A percentile compares a stretch with the other conserved stretches of the same genome.
Conservation (phyloP, 2,888 invertebrate genomes). For the Machimus rusticus region DNA sequence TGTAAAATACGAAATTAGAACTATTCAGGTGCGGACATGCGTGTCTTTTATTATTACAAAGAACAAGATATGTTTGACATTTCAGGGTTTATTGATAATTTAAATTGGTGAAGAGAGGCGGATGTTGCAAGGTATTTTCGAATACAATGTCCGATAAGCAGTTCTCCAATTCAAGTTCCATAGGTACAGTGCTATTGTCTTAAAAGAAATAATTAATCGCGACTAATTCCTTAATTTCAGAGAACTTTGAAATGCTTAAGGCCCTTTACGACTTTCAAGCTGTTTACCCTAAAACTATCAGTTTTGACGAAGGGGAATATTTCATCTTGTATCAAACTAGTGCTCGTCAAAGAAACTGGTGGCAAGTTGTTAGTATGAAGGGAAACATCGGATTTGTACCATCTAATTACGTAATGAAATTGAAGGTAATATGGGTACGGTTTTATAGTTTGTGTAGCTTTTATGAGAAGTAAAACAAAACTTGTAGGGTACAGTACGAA, state of each 20-base stretch:
- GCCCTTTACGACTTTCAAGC: constrained; percentile 86
- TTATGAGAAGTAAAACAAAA: background rate
- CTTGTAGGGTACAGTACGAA: background rate
- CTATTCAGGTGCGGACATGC: background rate
- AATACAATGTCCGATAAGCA: constrained; percentile 44
- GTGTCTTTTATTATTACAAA: background rate
- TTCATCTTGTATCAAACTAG: constrained; percentile 82
- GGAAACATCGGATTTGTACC: constrained; percentile 87
- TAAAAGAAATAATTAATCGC: background rate
- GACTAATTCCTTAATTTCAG: constrained; percentile 64
- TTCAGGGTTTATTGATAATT: constrained; percentile 15
- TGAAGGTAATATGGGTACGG: constrained; percentile 69
- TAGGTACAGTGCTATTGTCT: background rate
- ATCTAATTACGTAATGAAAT: constrained; percentile 82
- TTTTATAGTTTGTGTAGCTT: background rate
- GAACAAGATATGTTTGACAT: background rate
- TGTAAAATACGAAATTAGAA: too few species aligned
- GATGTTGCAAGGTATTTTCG: background rate
- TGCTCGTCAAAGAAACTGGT: constrained; percentile 85
- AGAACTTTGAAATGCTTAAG: constrained; percentile 81
- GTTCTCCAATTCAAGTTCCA: constrained; percentile 13
- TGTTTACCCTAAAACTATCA: constrained; percentile 82
- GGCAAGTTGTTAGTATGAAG: constrained; percentile 84
- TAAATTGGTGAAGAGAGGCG: background rate
- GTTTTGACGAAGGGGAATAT: constrained; percentile 80